phyloP scores from a whole-genome alignment of 2,113 vertebrate genomes.

The Aptenodytes patagonicus region DNA sequence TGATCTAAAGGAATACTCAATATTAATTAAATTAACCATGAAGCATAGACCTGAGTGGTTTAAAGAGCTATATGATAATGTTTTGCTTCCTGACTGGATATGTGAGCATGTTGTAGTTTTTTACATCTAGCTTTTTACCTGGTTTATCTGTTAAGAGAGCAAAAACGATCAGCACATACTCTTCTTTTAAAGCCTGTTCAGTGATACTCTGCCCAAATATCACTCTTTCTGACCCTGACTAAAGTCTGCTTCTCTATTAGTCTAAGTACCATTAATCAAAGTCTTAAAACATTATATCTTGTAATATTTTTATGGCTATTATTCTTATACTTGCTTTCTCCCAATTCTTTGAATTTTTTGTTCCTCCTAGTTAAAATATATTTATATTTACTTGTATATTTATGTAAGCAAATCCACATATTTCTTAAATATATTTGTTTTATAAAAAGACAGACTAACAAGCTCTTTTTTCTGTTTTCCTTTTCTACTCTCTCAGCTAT shows the following conservation, averaged over 20 bases:
- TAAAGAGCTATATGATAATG: background rate
- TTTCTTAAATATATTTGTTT: background rate
- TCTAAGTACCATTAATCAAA: background rate
- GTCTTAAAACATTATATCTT: background rate
- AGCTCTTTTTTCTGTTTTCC: background rate
- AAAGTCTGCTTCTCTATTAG: background rate
- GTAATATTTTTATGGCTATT: background rate
- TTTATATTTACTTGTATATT: background rate
- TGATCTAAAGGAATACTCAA: background rate
- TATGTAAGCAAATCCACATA: background rate
- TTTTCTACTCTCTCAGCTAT: background rate
- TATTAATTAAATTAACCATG: background rate
- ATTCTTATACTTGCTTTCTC: background rate
- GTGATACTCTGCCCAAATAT: background rate
- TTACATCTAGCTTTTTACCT: background rate
- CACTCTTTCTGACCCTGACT: background rate
- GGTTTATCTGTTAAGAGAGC: background rate
- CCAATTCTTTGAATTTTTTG: background rate
- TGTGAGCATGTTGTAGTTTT: background rate
- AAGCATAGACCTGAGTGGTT: background rate
- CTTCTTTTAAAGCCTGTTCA: background rate
- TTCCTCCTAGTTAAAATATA: background rate
- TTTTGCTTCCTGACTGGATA: background rate
- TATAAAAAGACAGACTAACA: background rate
- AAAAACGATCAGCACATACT: background rate